Conservation (phyloP, 2,113 vertebrate genomes). For the Oenanthe melanoleuca region DNA sequence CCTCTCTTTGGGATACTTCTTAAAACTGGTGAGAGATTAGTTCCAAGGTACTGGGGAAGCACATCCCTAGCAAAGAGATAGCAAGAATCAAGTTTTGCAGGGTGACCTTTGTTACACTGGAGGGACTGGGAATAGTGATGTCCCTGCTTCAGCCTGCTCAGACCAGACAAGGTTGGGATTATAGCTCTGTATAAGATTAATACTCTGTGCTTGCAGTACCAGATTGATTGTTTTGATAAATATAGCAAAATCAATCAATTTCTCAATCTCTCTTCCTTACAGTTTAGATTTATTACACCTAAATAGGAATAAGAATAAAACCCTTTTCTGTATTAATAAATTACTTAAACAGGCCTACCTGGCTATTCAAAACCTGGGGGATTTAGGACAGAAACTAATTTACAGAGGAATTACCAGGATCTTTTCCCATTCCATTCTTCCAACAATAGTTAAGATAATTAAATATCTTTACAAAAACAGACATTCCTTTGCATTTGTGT, state of each 20-base stretch:
- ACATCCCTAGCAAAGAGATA: not conserved
- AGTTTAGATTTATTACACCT: not conserved
- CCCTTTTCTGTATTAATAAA: not conserved
- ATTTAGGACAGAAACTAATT: not conserved
- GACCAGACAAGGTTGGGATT: not conserved
- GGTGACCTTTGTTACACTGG: not conserved
- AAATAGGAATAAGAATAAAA: not conserved
- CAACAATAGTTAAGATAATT: not conserved
- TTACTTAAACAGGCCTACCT: not conserved
- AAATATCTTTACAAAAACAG: not conserved
- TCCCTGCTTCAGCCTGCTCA: not conserved
- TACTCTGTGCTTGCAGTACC: not conserved
- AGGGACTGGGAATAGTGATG: not conserved
- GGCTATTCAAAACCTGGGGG: not conserved
- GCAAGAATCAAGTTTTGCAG: not conserved
- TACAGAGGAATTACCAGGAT: not conserved
- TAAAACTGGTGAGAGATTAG: not conserved
- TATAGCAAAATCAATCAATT: constrained; percentile 7
- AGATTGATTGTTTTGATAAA: constrained; percentile 3
- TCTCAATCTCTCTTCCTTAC: not conserved
- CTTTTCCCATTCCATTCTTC: not conserved
- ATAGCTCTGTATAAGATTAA: not conserved
- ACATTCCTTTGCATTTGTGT: not conserved
- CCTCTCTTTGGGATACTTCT: not conserved
- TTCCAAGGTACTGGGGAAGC: not conserved